Percentiles rank a stretch among this genome's conserved stretches.
phyloP scores from a whole-genome alignment of 2,797 vertebrate species.

The Dendrocincla fuliginosa region DNA sequence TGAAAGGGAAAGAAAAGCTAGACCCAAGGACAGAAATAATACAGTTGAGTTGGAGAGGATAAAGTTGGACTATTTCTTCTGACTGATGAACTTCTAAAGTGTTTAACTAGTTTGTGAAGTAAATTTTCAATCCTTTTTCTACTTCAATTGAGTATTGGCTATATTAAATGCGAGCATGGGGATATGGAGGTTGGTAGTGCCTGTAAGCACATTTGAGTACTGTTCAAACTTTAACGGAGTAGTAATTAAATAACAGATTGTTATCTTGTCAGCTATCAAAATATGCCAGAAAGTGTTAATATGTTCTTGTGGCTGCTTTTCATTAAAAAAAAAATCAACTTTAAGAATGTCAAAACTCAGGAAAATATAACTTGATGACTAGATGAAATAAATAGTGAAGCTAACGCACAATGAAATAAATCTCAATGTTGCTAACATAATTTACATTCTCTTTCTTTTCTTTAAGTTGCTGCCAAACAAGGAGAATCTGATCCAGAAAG shows the following conservation, averaged over 20 bases:
- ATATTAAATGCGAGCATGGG: background rate
- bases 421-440: background rate
- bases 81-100: background rate
- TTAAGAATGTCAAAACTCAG: conserved; percentile 21
- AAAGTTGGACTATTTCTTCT: background rate
- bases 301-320: conserved; percentile 27
- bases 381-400: conserved; percentile 7
- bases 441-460: background rate
- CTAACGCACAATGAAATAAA: background rate
- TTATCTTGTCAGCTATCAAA: conserved; percentile 58
- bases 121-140: background rate
- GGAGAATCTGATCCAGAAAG: conserved; percentile 95
- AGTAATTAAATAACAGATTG: conserved; percentile 37
- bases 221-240: background rate
- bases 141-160: background rate
- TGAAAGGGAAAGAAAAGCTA: background rate
- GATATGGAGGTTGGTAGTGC: background rate
- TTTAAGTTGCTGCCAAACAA: conserved; percentile 96
- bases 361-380: conserved; percentile 30
- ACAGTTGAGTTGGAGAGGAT: background rate
- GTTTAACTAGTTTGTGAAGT: background rate
- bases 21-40: background rate
- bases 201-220: background rate
- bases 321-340: background rate
- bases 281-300: conserved; percentile 31